Conservation (phyloP, 1,140 invertebrate species). For the Ostrea denselamellosa region DNA sequence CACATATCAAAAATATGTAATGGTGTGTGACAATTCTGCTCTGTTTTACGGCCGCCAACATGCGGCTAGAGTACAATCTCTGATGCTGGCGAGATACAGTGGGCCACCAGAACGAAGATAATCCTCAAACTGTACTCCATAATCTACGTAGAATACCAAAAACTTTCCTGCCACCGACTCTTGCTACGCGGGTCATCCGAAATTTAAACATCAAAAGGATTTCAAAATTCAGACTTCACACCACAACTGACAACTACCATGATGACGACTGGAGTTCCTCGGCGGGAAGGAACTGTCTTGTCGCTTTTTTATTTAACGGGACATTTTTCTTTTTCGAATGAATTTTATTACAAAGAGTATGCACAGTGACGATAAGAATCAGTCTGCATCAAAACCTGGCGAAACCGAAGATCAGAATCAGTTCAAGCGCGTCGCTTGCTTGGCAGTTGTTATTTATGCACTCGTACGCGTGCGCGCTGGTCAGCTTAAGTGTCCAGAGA, state of each 20-base stretch:
- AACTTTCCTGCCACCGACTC: neutral
- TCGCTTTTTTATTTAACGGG: neutral
- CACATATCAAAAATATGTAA: constrained; percentile 36
- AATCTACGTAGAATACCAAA: neutral
- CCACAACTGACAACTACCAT: neutral
- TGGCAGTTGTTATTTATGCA: constrained; percentile 35
- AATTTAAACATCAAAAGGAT: constrained; percentile 13
- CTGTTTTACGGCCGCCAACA: constrained; percentile 34
- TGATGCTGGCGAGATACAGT: constrained; percentile 8
- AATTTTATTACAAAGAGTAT: constrained; percentile 39
- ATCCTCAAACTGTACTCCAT: constrained; percentile 11
- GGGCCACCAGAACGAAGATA: constrained; percentile 7
- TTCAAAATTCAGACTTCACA: constrained; percentile 2
- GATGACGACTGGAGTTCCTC: neutral
- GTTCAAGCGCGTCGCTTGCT: constrained; percentile 25
- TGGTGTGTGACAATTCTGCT: constrained; percentile 30
- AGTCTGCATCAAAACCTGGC: constrained; percentile 1
- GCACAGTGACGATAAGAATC: neutral
- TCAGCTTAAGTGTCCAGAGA: constrained; percentile 11
- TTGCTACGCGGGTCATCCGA: constrained; percentile 12
- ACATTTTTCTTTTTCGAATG: constrained; percentile 11
- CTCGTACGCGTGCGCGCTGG: constrained; percentile 10
- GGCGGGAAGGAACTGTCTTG: neutral
- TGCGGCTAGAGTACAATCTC: constrained; percentile 6
- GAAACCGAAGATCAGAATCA: constrained; percentile 11